Conservation (phyloP, 1,140 invertebrate genomes). For the Calephelis nemesis region DNA sequence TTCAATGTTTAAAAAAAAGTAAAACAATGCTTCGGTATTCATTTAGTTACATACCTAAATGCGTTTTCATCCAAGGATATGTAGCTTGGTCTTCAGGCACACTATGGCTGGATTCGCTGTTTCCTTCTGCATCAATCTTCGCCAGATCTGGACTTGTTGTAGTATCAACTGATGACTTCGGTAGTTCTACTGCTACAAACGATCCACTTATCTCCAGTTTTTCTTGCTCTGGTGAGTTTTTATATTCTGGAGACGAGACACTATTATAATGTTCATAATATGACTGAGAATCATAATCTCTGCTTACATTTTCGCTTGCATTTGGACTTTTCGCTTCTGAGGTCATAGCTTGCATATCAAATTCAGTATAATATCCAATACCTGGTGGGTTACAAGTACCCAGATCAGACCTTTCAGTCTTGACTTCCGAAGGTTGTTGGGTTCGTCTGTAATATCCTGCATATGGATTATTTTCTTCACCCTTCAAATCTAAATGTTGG, state of each 20-base stretch:
- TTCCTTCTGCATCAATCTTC: conserved; percentile 65
- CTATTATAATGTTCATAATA: conserved; percentile 3
- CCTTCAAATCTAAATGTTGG: neutral
- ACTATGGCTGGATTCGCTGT: conserved; percentile 46
- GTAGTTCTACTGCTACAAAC: conserved; percentile 41
- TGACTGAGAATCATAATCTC: neutral
- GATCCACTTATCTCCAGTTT: conserved; percentile 51
- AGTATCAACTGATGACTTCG: conserved; percentile 50
- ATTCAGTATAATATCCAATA: conserved; percentile 3
- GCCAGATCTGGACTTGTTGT: conserved; percentile 66
- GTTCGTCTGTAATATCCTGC: neutral
- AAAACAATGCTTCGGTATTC: neutral
- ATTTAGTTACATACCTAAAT: conserved; percentile 41
- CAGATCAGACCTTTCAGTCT: conserved; percentile 7
- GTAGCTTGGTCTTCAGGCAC: conserved; percentile 51
- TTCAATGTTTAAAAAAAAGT: too few species aligned
- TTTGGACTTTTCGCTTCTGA: conserved; percentile 1
- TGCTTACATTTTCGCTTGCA: neutral
- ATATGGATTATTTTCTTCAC: neutral
- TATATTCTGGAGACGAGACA: conserved; percentile 3
- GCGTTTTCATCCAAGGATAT: conserved; percentile 71
- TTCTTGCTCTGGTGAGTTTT: conserved; percentile 47
- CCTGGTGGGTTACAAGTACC: neutral
- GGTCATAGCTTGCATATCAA: neutral
- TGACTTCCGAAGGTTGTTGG: neutral